Evolutionary conservation across 2,888 invertebrate species (phyloP).

Genomic region (Diarsia dahlii): DNA sequence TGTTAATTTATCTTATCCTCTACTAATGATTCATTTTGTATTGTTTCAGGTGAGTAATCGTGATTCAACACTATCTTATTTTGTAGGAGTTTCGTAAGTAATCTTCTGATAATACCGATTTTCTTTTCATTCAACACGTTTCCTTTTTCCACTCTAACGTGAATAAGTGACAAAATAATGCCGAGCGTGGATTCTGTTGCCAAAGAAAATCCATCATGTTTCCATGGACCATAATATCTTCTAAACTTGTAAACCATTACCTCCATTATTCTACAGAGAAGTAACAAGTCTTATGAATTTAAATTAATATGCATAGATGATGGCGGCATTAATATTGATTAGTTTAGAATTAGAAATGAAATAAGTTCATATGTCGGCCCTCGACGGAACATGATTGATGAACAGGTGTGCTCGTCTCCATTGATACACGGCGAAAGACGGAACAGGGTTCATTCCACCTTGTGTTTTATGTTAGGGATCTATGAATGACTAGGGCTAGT

Average conservation of each 20-base stretch:
- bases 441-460: not conserved
- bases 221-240: not conserved
- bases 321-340: conserved; percentile 64
- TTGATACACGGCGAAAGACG: conserved; percentile 12
- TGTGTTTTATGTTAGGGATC: conserved; percentile 9
- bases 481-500: not conserved
- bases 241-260: conserved; percentile 1
- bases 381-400: conserved; percentile 61
- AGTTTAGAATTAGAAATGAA: conserved; percentile 62
- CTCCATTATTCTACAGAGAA: not conserved
- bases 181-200: not conserved
- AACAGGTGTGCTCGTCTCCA: conserved; percentile 30
- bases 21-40: conserved; percentile 8
- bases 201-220: not conserved
- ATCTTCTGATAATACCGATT: not conserved
- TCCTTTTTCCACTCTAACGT: no score
- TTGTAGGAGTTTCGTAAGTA: conserved; percentile 41
- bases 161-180: not conserved
- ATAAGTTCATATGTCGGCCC: conserved; percentile 56
- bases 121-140: not conserved
- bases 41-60: conserved; percentile 66
- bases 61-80: not conserved
- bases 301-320: conserved; percentile 55
- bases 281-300: conserved; percentile 41
- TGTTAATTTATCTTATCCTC: not conserved